Base-by-base conservation (phyloP, 2,888 invertebrate genomes). In the Lasioglossum zephyrum region DNA sequence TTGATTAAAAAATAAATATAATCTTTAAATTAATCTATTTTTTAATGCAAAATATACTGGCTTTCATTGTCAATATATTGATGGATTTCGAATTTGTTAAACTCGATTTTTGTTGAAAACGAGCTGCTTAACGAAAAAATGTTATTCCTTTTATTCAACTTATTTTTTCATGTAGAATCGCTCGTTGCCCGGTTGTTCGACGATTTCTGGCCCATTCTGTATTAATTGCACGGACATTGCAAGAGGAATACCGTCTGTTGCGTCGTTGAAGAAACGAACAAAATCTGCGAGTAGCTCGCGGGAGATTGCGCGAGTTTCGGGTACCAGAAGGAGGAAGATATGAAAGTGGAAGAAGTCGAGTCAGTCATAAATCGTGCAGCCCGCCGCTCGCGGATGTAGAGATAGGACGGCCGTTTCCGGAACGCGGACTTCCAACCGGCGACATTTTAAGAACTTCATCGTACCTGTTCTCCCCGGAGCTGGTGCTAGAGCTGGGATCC, bases 341-440 rank as follows among this genome's bases (percentile, higher is more conserved):
- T 78, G 87, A 87, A 86, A 83, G 83, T 81, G 79, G 79, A 88
- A 90, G 90, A 91, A 92, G 91, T 91, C 91, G 88, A 87, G 79
- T 87, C 91, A 92, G 93, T 91, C 91, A 93, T 94, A 94, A 94
- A 94, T 94, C 93, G 92, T 92, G 91, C 90, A 92, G 92, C 92
- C 93, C 91, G 93, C 90, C 89, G 92, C 91, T 90, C 91, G 91
- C 53, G 53, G 92, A 93, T 91, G 91, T 91, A 89, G 92, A 92
- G 93, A 94, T 93, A 93, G 91, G 90, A 89, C 88, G 87, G 90
- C 88, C 91, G 88, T 90, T 92, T 92, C 91, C 92, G 91, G 90
- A 88, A 91, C 88, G 89, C 86, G 85, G 84, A 81, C 87, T 84
- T 60, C 77, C 39, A n/a, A 73, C 77, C 87, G 77, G 79, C 77